Evolutionary conservation across 2,797 vertebrate species (phyloP), one percentile per base, ranked within the genome.

Genomic region (Platyrinchus mystaceus): DNA sequence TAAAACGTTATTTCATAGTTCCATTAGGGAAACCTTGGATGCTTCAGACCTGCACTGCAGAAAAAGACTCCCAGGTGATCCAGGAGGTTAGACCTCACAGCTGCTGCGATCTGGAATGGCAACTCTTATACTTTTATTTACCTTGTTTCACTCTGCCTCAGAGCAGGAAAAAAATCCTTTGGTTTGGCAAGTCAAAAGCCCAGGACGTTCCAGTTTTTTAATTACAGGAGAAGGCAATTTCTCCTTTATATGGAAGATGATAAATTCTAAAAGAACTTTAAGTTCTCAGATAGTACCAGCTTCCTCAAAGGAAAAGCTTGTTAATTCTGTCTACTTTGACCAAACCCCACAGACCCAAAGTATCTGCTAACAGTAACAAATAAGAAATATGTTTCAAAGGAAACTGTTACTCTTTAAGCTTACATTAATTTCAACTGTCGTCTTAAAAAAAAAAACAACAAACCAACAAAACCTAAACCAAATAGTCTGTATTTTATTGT

Each of bases 291-390:
- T 13, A 94, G 36, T 41, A 75, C 3, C 4, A 22, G 43, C 17
- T 84, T 91, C n/a, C 68, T 86, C 36, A 84, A 81, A 91, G 27
- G 30, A 86, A 75, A 80, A 87, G 11, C 27, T 9, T 46, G 37
- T 39, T 68, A 91, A 80, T 84, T 87, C 14, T 71, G 18, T 36
- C 46, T 75, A 41, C 49, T 52, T 70, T 47, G 39, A 69, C 19
- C 63, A 81, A 89, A 83, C 36, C 14, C 50, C 32, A 28, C 18
- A 63, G 19, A 81, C 6, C 3, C 20, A 30, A 84, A 30, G 39
- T 34, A 53, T 24, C 44, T 87, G 76, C n/a, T 92, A 63, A 39
- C 3, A 83, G 32, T 27, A 27, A 94, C 47, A 82, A 91, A 53
- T 3, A 79, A 87, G 19, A 91, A 76, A 76, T 28, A 44, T 5